Conservation (phyloP, 2,113 vertebrate species). For the Lanius ludovicianus region DNA sequence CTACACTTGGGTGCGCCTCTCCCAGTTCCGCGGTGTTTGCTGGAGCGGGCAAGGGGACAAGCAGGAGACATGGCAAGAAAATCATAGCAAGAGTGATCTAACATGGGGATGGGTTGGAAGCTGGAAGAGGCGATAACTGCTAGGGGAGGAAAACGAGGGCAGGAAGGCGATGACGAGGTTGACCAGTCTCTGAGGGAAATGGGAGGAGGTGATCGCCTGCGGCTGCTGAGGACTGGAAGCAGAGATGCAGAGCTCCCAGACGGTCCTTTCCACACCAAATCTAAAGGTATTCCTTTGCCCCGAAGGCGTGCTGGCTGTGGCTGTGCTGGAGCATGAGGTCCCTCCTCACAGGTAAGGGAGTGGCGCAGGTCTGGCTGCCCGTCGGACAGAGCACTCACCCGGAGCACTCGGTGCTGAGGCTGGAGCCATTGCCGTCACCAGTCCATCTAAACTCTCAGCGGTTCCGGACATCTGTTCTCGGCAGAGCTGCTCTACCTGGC, state of each 20-base stretch:
- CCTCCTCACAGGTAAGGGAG: neutral
- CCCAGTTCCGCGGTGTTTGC: neutral
- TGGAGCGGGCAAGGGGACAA: neutral
- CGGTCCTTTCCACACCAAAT: neutral
- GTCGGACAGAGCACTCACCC: neutral
- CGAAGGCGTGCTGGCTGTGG: neutral
- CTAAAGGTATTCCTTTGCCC: neutral
- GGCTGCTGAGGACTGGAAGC: neutral
- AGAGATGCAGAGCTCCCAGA: neutral
- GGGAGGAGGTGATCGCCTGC: fast-evolving
- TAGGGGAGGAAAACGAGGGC: neutral
- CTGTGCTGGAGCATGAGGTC: fast-evolving
- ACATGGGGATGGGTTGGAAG: neutral
- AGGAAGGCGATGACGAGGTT: neutral
- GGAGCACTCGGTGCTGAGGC: neutral
- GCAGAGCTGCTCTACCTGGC: neutral
- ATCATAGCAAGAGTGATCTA: neutral
- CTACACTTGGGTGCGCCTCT: neutral
- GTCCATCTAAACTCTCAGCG: neutral
- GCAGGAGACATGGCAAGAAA: neutral
- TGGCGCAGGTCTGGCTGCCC: neutral
- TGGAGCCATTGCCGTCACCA: neutral
- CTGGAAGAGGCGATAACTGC: neutral
- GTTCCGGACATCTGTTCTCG: fast-evolving
- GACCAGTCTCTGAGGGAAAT: neutral